A percentile compares a stretch with the other conserved stretches of the same genome.
These are phyloP conservation scores for Columba guinea DNA, from an alignment of 2,797 vertebrate species.

Conservation along the genomic window DNA sequence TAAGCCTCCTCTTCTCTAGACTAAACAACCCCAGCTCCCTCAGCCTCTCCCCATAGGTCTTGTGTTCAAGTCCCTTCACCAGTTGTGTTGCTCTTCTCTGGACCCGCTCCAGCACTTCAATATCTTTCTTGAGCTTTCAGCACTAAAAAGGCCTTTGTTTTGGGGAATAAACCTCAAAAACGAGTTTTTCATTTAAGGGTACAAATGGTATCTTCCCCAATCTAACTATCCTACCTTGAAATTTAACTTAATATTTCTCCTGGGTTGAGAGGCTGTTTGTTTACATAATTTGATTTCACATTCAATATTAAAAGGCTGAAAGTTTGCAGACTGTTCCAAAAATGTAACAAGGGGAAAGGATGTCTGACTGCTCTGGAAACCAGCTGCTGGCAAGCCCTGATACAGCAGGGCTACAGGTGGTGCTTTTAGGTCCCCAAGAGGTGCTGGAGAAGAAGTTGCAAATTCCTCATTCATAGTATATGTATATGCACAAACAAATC, in stretches of 20 bases:
- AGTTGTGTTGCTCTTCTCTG: no score
- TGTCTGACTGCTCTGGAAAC: background rate
- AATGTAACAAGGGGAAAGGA: background rate
- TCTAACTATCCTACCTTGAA: background rate
- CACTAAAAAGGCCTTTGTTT: background rate
- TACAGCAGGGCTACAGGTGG: background rate
- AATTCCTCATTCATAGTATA: background rate
- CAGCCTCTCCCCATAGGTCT: no score
- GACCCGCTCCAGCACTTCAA: no score
- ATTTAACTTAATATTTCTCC: background rate
- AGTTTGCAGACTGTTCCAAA: background rate
- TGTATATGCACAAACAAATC: background rate
- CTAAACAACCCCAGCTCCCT: no score
- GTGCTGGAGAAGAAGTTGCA: background rate
- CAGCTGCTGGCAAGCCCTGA: background rate
- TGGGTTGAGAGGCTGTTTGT: background rate
- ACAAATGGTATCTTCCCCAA: background rate
- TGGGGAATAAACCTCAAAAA: background rate
- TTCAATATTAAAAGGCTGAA: background rate
- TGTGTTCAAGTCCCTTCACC: no score
- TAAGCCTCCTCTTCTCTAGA: no score
- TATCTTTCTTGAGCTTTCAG: background rate
- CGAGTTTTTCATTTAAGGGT: background rate
- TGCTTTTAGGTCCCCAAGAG: background rate
- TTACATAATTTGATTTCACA: background rate